Percentiles rank a stretch among this genome's conserved stretches.
Evolutionary conservation across 2,113 vertebrate species (phyloP).

Genomic region (Puntigrus tetrazona): DNA sequence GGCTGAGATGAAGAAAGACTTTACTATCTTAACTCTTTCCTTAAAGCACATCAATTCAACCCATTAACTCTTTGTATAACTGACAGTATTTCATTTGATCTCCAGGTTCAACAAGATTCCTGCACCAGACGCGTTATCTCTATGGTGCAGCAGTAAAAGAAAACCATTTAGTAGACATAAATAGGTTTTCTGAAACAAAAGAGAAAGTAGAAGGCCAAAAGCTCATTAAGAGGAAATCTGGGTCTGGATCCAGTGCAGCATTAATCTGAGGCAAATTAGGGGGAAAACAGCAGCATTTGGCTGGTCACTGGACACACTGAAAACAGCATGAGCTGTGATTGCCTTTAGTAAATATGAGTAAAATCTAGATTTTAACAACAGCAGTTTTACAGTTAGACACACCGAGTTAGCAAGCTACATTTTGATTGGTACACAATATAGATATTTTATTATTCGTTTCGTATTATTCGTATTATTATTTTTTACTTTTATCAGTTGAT

Average conservation of each 20-base stretch:
- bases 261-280: conserved; percentile 5
- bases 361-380: neutral
- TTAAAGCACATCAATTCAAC: conserved; percentile 2
- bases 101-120: conserved; percentile 23
- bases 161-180: conserved; percentile 12
- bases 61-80: conserved; percentile 1
- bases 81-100: neutral
- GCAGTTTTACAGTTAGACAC: neutral
- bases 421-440: too few relatives aligned
- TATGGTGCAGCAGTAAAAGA: conserved; percentile 32
- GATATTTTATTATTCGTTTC: too few relatives aligned
- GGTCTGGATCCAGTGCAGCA: conserved; percentile 48
- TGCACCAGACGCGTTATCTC: neutral
- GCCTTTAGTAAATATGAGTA: neutral
- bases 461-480: too few relatives aligned
- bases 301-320: neutral
- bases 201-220: conserved; percentile 21
- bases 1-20: neutral
- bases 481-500: neutral
- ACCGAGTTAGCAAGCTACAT: neutral
- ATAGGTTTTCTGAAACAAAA: conserved; percentile 14
- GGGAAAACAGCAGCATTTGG: conserved; percentile 2
- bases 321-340: neutral
- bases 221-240: conserved; percentile 58
- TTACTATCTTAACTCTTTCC: neutral